Percentiles rank a stretch among this genome's conserved stretches.
These are phyloP conservation scores for Rhabdomys pumilio DNA, from an alignment of 2,797 vertebrate genomes.

Conservation along the genomic window DNA sequence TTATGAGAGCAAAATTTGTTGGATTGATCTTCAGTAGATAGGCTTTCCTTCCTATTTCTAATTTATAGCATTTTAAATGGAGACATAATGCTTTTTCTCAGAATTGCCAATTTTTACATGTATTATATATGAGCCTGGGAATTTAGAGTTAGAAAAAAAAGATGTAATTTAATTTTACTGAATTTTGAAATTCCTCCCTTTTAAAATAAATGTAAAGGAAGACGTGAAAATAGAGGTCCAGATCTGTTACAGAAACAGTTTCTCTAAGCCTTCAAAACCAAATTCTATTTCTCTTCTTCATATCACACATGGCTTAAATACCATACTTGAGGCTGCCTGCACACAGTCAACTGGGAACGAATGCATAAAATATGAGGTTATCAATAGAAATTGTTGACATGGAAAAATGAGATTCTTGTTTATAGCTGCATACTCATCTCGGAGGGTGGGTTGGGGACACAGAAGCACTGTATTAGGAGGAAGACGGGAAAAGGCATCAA, in stretches of 20 bases:
- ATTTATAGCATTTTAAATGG: constrained; percentile 59
- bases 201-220: constrained; percentile 67
- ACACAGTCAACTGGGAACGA: constrained; percentile 70
- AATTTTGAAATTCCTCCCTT: constrained; percentile 64
- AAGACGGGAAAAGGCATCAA: constrained; percentile 59
- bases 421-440: constrained; percentile 59
- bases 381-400: constrained; percentile 78
- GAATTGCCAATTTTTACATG: constrained; percentile 50
- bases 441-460: constrained; percentile 70
- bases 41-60: constrained; percentile 65
- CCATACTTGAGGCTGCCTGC: neutral
- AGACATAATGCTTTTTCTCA: constrained; percentile 38
- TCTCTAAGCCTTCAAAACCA: constrained; percentile 49
- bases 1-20: constrained; percentile 66
- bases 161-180: constrained; percentile 2
- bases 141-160: constrained; percentile 43
- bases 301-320: constrained; percentile 43
- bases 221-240: constrained; percentile 57
- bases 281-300: constrained; percentile 66
- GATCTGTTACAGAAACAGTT: constrained; percentile 51
- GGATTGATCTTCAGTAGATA: constrained; percentile 47
- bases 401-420: constrained; percentile 74
- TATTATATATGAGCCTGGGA: constrained; percentile 14
- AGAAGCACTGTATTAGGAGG: constrained; percentile 62
- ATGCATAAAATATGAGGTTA: constrained; percentile 73